phyloP scores from a whole-genome alignment of 2,113 vertebrate species.

The Sigmodon hispidus region DNA sequence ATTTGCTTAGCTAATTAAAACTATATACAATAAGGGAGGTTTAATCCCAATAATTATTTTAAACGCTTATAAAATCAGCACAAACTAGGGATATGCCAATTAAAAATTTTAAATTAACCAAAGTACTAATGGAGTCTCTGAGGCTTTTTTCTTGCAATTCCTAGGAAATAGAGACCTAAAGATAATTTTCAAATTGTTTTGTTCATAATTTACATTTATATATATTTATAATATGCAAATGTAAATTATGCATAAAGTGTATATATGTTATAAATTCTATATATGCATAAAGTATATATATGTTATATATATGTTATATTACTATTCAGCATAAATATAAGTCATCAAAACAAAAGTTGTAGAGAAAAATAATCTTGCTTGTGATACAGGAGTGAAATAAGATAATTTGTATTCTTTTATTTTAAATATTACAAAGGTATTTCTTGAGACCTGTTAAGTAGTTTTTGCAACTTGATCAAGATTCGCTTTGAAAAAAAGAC shows the following conservation, averaged over 20 bases:
- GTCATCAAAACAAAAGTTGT: slow-evolving; percentile 21
- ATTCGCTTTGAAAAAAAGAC: not conserved
- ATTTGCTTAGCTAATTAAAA: slow-evolving; percentile 74
- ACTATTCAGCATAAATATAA: not conserved
- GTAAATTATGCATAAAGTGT: no score
- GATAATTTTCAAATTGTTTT: slow-evolving; percentile 50
- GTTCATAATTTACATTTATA: not conserved
- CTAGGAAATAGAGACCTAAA: slow-evolving; percentile 16
- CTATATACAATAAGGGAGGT: slow-evolving; percentile 38
- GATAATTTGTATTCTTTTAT: slow-evolving; percentile 16
- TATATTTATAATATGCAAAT: not conserved
- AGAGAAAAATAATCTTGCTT: slow-evolving; percentile 32
- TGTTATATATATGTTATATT: not conserved
- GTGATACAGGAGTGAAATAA: not conserved
- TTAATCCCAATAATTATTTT: slow-evolving; percentile 59
- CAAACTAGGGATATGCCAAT: slow-evolving; percentile 35
- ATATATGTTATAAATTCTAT: not conserved
- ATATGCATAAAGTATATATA: not conserved
- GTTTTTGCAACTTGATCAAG: slow-evolving; percentile 32
- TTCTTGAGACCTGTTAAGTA: not conserved
- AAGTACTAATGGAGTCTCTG: slow-evolving; percentile 39
- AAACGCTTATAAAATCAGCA: slow-evolving; percentile 63
- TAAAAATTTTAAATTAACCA: slow-evolving; percentile 50
- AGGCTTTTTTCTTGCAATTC: slow-evolving; percentile 44
- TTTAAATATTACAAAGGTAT: slow-evolving; percentile 23